Conservation (phyloP, 2,113 vertebrate genomes). For the Sinocyclocheilus anshuiensis region DNA sequence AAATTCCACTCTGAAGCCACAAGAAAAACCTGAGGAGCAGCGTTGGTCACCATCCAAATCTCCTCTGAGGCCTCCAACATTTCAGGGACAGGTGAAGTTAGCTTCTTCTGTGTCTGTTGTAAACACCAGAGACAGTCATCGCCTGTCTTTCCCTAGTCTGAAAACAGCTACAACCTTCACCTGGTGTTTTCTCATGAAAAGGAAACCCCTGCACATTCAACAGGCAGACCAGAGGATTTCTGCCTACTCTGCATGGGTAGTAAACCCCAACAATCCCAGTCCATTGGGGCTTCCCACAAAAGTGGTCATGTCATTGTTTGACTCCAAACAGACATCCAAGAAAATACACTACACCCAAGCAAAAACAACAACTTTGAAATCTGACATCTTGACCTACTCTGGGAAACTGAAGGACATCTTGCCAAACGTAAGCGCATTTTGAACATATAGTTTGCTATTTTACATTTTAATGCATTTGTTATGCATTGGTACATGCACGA, state of each 20-base stretch:
- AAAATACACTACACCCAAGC: constrained; percentile 90
- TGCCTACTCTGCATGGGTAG: constrained; percentile 86
- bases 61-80: constrained; percentile 67
- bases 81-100: constrained; percentile 76
- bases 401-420: constrained; percentile 90
- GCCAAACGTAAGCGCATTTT: constrained; percentile 79
- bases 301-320: constrained; percentile 91
- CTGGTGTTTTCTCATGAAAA: constrained; percentile 95
- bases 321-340: constrained; percentile 91
- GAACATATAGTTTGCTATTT: background rate
- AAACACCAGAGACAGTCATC: constrained; percentile 79
- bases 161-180: constrained; percentile 94
- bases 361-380: constrained; percentile 83
- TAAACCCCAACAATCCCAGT: constrained; percentile 85
- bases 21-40: constrained; percentile 77
- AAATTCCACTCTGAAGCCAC: constrained; percentile 71
- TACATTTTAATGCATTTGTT: background rate
- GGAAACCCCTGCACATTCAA: constrained; percentile 83
- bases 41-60: constrained; percentile 72
- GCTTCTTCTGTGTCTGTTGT: constrained; percentile 71
- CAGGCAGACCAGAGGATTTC: constrained; percentile 90
- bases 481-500: background rate
- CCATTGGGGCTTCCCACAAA: constrained; percentile 93
- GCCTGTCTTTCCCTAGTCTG: constrained; percentile 87
- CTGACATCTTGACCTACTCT: constrained; percentile 90